Percentiles rank a stretch among this genome's conserved stretches.
Conservation (phyloP, 2,113 vertebrate genomes). For the Datnioides undecimradiatus region DNA sequence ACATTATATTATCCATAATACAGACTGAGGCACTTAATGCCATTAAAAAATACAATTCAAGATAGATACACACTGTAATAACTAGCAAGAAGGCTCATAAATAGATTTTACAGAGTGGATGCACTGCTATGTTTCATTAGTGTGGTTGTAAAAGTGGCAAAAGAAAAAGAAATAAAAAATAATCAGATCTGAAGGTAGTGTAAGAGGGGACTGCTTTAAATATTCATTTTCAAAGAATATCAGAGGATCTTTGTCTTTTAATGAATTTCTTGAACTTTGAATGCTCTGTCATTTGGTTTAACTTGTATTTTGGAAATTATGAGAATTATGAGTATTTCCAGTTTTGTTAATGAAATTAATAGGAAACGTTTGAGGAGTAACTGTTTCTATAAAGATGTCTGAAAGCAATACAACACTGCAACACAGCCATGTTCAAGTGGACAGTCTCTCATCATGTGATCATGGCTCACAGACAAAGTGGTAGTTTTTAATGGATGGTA, state of each 20-base stretch:
- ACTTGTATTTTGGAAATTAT: too few relatives aligned
- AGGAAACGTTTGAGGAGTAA: not conserved
- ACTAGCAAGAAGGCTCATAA: not conserved
- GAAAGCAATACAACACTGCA: not conserved
- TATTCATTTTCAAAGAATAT: too few relatives aligned
- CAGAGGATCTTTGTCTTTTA: too few relatives aligned
- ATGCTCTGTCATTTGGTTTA: too few relatives aligned
- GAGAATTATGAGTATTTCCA: not conserved
- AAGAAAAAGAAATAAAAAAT: not conserved
- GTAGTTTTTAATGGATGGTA: not conserved
- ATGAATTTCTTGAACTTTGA: too few relatives aligned
- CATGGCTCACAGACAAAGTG: not conserved
- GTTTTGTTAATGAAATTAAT: not conserved
- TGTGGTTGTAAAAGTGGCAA: not conserved
- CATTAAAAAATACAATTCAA: not conserved
- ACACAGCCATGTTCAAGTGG: not conserved
- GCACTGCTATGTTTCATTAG: not conserved
- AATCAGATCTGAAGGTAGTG: not conserved
- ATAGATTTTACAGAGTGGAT: not conserved
- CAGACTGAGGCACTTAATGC: not conserved
- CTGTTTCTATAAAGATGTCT: not conserved
- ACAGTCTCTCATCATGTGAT: not conserved
- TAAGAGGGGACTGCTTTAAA: not conserved
- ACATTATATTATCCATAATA: not conserved
- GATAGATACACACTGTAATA: not conserved